A percentile compares a stretch with the other conserved stretches of the same genome.
Conservation (phyloP, 1,140 invertebrate genomes). For the Drosophila pallidifrons region DNA sequence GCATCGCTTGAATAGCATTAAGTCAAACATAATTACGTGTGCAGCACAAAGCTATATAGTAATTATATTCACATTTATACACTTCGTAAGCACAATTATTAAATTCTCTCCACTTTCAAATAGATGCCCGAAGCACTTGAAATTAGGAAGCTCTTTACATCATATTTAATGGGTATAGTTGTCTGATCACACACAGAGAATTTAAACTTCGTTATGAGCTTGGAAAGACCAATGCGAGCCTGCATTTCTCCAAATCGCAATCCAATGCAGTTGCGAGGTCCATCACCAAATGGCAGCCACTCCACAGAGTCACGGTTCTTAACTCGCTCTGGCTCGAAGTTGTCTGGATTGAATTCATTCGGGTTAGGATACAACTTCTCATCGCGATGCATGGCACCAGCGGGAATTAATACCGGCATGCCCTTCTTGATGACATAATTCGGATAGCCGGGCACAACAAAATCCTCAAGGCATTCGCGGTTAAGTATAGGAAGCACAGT, state of each 20-base stretch:
- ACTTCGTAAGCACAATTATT: not conserved
- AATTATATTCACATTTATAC: not conserved
- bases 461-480: constrained; percentile 81
- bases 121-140: constrained; percentile 60
- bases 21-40: too few species aligned
- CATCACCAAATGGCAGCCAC: constrained; percentile 88
- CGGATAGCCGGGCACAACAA: constrained; percentile 79
- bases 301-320: constrained; percentile 84
- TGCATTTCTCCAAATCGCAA: constrained; percentile 88
- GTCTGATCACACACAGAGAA: constrained; percentile 79
- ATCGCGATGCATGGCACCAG: constrained; percentile 80
- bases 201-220: constrained; percentile 79
- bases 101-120: constrained; percentile 63
- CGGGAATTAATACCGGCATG: constrained; percentile 66
- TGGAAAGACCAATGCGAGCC: constrained; percentile 86
- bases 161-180: constrained; percentile 56
- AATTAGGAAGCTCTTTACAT: constrained; percentile 55
- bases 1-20: not conserved
- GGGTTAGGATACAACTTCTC: constrained; percentile 87
- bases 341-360: constrained; percentile 88
- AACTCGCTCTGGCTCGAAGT: constrained; percentile 87
- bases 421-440: constrained; percentile 77
- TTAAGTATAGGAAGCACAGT: constrained; percentile 85
- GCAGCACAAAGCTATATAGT: not conserved
- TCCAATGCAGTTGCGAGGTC: constrained; percentile 85